A percentile compares a stretch with the other conserved stretches of the same genome.
These are phyloP conservation scores for Anomalospiza imberbis DNA, from an alignment of 2,797 vertebrate species.

Conservation along the genomic window DNA sequence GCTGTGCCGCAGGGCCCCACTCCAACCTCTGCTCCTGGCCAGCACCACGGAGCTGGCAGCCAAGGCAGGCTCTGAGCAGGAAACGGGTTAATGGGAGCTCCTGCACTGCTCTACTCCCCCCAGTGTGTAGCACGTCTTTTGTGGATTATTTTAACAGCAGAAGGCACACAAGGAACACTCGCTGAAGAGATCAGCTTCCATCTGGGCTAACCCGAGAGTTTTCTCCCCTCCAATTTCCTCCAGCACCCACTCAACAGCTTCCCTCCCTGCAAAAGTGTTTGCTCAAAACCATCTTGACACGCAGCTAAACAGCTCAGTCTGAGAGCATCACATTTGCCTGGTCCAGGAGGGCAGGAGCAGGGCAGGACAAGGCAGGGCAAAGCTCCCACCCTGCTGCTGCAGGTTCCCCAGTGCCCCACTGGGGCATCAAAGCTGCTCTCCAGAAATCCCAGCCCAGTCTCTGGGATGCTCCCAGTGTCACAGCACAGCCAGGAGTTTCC, in stretches of 20 bases:
- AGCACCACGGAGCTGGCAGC: neutral
- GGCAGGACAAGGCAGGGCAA: neutral
- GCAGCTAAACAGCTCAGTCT: neutral
- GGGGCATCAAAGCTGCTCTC: neutral
- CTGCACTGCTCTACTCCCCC: neutral
- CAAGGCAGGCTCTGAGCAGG: neutral
- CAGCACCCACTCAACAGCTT: slow-evolving; percentile 18
- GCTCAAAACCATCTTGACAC: neutral
- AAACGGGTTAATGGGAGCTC: neutral
- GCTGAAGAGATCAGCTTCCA: neutral
- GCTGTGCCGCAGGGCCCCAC: neutral
- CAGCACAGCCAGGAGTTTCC: neutral
- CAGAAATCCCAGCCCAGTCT: neutral
- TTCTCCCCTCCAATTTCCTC: neutral
- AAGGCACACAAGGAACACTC: neutral
- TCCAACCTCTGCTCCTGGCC: slow-evolving; percentile 7
- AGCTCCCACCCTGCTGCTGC: accelerated
- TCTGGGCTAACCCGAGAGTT: neutral
- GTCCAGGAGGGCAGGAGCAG: neutral
- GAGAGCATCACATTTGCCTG: neutral
- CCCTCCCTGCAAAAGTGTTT: neutral
- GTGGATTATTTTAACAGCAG: slow-evolving; percentile 44
- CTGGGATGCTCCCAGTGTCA: neutral
- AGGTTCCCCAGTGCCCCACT: neutral
- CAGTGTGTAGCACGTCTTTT: neutral